Percentiles rank a stretch among this genome's conserved stretches.
Conservation (phyloP, 2,113 vertebrate genomes). For the Lamprotornis superbus region DNA sequence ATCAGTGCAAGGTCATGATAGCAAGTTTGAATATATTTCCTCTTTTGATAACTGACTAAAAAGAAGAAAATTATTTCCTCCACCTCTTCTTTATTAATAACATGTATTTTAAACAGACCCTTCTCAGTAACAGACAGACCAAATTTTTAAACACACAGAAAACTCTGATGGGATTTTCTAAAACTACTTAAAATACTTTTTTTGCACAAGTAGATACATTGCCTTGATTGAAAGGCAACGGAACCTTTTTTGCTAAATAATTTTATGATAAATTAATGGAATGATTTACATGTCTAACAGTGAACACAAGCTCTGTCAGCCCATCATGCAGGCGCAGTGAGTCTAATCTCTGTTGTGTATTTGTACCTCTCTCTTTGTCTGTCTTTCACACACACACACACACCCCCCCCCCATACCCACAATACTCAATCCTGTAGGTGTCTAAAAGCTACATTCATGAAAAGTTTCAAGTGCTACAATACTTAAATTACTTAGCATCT, state of each 20-base stretch:
- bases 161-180: not conserved
- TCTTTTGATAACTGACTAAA: not conserved
- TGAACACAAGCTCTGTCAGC: not conserved
- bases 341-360: not conserved
- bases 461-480: not conserved
- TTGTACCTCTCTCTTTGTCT: not conserved
- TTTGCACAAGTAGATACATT: not conserved
- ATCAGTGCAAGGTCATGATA: not conserved
- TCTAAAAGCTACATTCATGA: not conserved
- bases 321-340: not conserved
- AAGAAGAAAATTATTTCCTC: not conserved
- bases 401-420: rapidly evolving
- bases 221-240: not conserved
- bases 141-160: not conserved
- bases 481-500: not conserved
- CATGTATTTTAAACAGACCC: not conserved
- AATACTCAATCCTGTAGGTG: not conserved
- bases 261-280: not conserved
- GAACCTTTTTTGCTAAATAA: not conserved
- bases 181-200: not conserved
- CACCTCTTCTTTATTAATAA: not conserved
- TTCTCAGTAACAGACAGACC: not conserved
- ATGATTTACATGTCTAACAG: not conserved
- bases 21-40: not conserved
- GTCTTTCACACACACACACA: too few species aligned